Evolutionary conservation across 2,113 vertebrate genomes (phyloP).

Genomic region (Grammomys dolichurus): DNA sequence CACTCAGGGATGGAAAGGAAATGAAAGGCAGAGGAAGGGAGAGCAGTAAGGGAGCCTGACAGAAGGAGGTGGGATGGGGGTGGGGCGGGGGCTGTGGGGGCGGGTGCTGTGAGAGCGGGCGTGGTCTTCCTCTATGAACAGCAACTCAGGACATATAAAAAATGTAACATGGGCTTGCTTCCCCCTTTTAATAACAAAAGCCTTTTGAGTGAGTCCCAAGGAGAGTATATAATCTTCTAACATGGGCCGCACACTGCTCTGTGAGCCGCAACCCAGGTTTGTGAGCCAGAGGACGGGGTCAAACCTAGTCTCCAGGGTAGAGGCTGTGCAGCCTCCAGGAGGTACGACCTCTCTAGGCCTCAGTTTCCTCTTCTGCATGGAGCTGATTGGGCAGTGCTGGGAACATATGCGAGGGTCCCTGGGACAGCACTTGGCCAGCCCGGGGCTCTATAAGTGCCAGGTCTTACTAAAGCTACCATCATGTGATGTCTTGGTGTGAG

Average conservation of each 20-base stretch:
- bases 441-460: accelerated
- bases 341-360: neutral
- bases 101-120: neutral
- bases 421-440: accelerated
- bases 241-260: neutral
- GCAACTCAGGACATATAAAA: neutral
- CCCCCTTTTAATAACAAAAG: neutral
- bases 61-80: neutral
- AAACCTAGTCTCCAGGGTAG: neutral
- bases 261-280: neutral
- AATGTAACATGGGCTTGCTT: neutral
- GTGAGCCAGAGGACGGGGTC: neutral
- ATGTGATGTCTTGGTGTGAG: accelerated
- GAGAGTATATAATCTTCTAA: slow-evolving; percentile 1
- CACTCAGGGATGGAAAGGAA: slow-evolving; percentile 2
- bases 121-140: neutral
- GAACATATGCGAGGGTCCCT: accelerated
- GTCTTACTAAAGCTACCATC: accelerated
- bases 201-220: neutral
- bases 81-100: neutral
- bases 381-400: neutral
- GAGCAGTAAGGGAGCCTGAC: accelerated
- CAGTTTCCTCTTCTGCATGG: neutral
- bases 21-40: slow-evolving; percentile 8
- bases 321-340: neutral